Evolutionary conservation across 2,113 vertebrate genomes (phyloP), one percentile per base, ranked within the genome.

Genomic region (Rhinolophus ferrumequinum): DNA sequence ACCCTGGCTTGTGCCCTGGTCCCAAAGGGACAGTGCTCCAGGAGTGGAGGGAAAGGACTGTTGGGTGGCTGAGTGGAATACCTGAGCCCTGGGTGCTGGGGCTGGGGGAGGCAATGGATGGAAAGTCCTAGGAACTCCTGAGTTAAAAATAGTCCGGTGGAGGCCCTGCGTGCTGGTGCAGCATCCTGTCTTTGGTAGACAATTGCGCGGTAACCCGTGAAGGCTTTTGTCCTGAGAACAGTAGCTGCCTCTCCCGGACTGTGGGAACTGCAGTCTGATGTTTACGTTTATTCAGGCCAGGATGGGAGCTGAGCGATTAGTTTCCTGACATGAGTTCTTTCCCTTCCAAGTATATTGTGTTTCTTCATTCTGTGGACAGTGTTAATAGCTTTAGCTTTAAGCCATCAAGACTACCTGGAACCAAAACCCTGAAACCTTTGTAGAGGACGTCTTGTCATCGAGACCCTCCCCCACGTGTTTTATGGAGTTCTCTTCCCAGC

Each of bases 251-350:
- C 30, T 38, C 26, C 8, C 81, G 77, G 64, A 16, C 73, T 81
- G 66, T 26, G 0, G 4, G 82, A 77, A 24, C 66, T 3, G 24
- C 56, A 2, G 88, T 88, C 91, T 62, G 1, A 13, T 28, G 86
- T 79, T 96, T 64, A 0, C 50, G 1, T 88, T 92, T 84, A 62
- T 84, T 97, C 95, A 41, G 97, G 95, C 73, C 69, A 15, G 38
- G 93, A 2, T 41, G 94, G 89, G 96, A 93, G 88, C 90, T 12
- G 54, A 89, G 77, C 50, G 79, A 1, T 88, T 86, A 30, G 70
- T 83, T 97, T 98, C 97, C 97, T 93, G 93, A 91, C 56, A 0
- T 28, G 88, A 88, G 83, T 64, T 16, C 79, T 97, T 98, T 79
- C 90, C 95, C 92, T 95, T 90, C 88, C 4, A 18, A 35, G 69